Evolutionary conservation across 2,113 vertebrate genomes (phyloP), one percentile per base, ranked within the genome.

Genomic region (Mobula birostris): DNA sequence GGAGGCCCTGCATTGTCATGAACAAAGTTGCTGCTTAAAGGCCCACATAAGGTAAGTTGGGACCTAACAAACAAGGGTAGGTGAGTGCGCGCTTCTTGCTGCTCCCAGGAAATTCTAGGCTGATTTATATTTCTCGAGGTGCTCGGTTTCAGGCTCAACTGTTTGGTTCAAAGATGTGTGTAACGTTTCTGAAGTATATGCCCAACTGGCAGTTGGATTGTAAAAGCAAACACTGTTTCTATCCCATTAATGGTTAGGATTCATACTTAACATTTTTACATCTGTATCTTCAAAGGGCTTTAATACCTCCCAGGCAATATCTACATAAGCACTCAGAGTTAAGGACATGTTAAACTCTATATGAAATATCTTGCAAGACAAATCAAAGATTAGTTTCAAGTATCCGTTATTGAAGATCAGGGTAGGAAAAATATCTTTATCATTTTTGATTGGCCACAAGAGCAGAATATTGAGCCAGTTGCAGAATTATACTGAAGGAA

Each of bases 251-350:
- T 66, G 61, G 29, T 17, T 70, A 74, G 32, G 61, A 90, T 63
- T 66, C 29, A 29, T 66, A 66, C n/a, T 63, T 58, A 90, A 90
- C 29, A 19, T 90, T 7, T 90, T 90, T 87, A 61, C 56, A 61
- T 9, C 29, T 87, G 56, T 87, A 61, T 15, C 48, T 58, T 87
- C 56, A 87, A 87, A 87, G 83, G 83, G n/a, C 58, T 88, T 88
- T 82, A 36, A 63, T 74, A 88, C 11, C 56, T 63, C 58, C 9
- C 29, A 88, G 83, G 58, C 48, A 85, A 48, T 4, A 21, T 83
- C 40, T 24, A 19, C 8, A 29, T n/a, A 88, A 88, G 61, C 27
- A 61, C 56, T 88, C 58, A 58, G 19, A 27, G 48, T 27, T 85
- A 58, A 21, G 17, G 21, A 21, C 21, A 27, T 58, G 40, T 58